Evolutionary conservation across 2,797 vertebrate species (phyloP), one percentile per base, ranked within the genome.

Genomic region (Myiotriccus ornatus): DNA sequence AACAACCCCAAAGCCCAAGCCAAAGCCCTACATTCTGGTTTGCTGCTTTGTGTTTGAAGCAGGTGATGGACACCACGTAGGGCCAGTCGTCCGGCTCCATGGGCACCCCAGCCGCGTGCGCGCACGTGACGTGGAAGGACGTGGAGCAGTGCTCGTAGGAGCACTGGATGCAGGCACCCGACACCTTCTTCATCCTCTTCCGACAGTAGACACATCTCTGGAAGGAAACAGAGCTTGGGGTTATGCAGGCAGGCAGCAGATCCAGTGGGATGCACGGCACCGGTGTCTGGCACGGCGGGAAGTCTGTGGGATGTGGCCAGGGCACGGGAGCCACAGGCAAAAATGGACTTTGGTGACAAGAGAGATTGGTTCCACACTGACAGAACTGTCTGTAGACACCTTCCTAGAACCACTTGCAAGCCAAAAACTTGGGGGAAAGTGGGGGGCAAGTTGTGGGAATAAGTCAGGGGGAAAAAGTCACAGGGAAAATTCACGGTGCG

Each of bases 41-140:
- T 14, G 89, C 90, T 5, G 97, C 95, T 95, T 97, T 98, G 97
- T 99, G 99, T 86, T 98, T 99, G 97, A 98, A 99, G 97, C 99
- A 99, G 70, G 98, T 99, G 97, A 99, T 98, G 4, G 99, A 99
- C 79, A 99, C 99, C 3, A 99, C 98, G 0, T 99, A 99, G 16
- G 99, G 99, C 99, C 99, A 99, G 94, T 99, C 99, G 0, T 99
- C 99, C 0, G 99, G 99, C 75, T 98, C 99, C 98, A 99, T 98
- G 87, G 98, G 96, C 12, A 99, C 99, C 0, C 99, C 99, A 0
- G 99, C 99, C 0, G 99, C 98, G 9, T 99, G 99, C 1, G 99
- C 99, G 0, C 99, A 99, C 77, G 99, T 99, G 80, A 99, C 99
- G 3, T 99, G 99, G 97, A 99, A 99, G 63, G 99, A 99, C 0